Conservation (phyloP, 2,888 invertebrate species). For the Stenchaetothrips biformis region DNA sequence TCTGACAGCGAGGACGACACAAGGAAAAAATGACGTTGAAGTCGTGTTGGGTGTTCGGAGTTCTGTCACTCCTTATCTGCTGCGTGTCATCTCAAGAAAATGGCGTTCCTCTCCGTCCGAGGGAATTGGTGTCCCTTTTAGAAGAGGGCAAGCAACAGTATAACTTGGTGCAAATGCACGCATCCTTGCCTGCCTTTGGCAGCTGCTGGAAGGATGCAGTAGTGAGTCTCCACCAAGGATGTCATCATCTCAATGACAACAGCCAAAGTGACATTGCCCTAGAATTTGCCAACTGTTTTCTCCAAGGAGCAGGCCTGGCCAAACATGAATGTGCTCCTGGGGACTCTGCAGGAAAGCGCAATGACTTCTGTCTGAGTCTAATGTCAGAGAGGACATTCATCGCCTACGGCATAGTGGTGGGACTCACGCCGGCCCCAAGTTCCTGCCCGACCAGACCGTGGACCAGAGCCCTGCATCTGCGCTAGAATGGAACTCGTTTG, state of each 20-base stretch:
- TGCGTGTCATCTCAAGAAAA: neutral
- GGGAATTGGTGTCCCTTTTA: constrained; percentile 16
- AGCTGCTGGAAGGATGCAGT: constrained; percentile 58
- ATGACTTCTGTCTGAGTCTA: constrained; percentile 49
- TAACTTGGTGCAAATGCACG: constrained; percentile 44
- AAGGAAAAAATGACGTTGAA: too few relatives aligned
- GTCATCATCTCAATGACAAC: constrained; percentile 54
- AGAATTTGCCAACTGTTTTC: constrained; percentile 58
- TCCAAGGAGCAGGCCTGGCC: constrained; percentile 55
- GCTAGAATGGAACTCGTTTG: too few relatives aligned
- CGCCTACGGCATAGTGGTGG: too few relatives aligned
- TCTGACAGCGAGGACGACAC: too few relatives aligned
- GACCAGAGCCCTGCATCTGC: too few relatives aligned
- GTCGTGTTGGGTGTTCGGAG: neutral
- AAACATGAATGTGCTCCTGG: constrained; percentile 48
- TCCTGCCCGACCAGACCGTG: too few relatives aligned
- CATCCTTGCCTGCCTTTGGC: constrained; percentile 53
- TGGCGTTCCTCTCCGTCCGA: neutral
- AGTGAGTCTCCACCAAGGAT: constrained; percentile 50
- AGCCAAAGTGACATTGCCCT: constrained; percentile 57
- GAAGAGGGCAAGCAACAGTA: constrained; percentile 34
- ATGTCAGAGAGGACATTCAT: constrained; percentile 56
- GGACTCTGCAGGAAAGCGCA: constrained; percentile 44
- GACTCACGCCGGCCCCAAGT: too few relatives aligned
- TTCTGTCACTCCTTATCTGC: neutral